These are phyloP conservation scores for Dipodomys merriami DNA, from an alignment of 2,113 vertebrate species.

Conservation along the genomic window DNA sequence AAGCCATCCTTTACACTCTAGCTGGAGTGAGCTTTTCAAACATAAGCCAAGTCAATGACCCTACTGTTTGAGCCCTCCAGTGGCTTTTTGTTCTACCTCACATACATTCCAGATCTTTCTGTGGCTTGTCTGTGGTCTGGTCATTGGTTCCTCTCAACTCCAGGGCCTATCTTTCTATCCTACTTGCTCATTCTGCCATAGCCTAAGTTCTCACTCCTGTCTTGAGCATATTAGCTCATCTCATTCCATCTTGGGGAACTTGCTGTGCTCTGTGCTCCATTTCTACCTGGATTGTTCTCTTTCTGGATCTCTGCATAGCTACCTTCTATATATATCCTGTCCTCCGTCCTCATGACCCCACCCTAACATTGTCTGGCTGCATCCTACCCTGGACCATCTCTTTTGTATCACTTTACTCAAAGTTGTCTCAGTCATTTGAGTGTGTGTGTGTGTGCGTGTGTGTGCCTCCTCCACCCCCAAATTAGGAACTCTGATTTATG, in stretches of 20 bases:
- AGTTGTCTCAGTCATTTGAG: neutral
- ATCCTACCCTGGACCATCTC: neutral
- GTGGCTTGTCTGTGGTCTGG: accelerated
- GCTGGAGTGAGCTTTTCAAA: neutral
- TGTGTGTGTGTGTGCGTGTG: no score
- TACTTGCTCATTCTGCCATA: neutral
- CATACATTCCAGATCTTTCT: neutral
- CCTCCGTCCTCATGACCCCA: neutral
- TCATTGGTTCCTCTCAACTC: no score
- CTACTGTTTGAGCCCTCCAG: neutral
- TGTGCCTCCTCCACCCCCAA: neutral
- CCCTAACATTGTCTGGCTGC: neutral
- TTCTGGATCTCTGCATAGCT: neutral
- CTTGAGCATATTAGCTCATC: no score
- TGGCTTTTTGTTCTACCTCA: neutral
- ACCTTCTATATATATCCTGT: neutral
- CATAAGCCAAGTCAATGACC: neutral
- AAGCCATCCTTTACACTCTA: neutral
- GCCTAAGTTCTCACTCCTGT: neutral
- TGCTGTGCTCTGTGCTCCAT: no score
- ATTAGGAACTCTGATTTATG: neutral
- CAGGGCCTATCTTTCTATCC: no score
- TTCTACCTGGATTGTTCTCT: neutral
- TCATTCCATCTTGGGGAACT: neutral
- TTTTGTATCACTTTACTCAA: neutral